Conservation (phyloP, 2,888 invertebrate genomes). For the Junonia oenone region DNA sequence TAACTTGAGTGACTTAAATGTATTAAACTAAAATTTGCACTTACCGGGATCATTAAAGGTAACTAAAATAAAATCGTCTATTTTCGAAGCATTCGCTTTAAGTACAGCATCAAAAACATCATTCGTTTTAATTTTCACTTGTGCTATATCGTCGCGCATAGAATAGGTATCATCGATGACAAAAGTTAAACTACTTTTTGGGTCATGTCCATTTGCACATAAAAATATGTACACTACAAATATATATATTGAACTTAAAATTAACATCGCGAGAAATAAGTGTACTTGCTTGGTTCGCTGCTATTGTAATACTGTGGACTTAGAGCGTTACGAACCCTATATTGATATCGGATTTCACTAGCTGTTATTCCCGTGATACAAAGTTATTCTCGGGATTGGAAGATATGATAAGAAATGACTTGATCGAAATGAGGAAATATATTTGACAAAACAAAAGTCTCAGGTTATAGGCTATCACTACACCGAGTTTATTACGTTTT, state of each 20-base stretch:
- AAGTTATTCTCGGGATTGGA: not conserved
- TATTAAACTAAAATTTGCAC: conserved; percentile 24
- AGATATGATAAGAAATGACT: not conserved
- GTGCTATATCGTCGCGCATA: conserved; percentile 49
- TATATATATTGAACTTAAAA: not conserved
- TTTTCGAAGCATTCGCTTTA: conserved; percentile 41
- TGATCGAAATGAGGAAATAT: too few relatives aligned
- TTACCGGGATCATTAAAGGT: conserved; percentile 61
- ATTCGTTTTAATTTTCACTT: conserved; percentile 43
- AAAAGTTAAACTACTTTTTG: conserved; percentile 52
- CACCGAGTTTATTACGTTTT: too few relatives aligned
- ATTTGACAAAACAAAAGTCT: too few relatives aligned
- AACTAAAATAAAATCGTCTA: conserved; percentile 54
- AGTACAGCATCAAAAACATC: conserved; percentile 51
- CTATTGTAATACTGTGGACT: not conserved
- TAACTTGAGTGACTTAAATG: too few relatives aligned
- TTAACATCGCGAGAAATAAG: not conserved
- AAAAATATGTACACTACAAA: not conserved
- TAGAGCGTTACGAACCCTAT: not conserved
- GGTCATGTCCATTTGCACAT: conserved; percentile 22
- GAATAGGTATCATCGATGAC: conserved; percentile 58
- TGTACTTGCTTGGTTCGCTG: not conserved
- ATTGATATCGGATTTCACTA: too few relatives aligned
- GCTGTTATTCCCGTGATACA: not conserved
- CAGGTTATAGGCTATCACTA: too few relatives aligned